phyloP scores from a whole-genome alignment of 2,113 vertebrate genomes.

The Oceanodroma tethys region DNA sequence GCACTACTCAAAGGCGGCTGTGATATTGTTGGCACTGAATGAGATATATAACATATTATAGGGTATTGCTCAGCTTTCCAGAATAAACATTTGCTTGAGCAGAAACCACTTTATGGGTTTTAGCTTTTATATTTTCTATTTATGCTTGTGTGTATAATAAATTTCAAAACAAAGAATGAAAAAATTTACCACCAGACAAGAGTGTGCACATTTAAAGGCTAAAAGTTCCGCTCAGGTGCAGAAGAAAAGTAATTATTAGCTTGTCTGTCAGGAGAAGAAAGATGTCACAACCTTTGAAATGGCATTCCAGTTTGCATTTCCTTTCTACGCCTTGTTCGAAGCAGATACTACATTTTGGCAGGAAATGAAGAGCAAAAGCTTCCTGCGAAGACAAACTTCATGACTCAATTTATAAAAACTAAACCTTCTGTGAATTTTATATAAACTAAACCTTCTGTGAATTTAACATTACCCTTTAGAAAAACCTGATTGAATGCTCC shows the following conservation, averaged over 20 bases:
- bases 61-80: neutral
- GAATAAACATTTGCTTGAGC: neutral
- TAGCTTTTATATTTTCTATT: neutral
- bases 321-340: rapidly evolving
- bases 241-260: neutral
- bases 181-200: neutral
- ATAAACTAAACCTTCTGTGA: neutral
- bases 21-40: neutral
- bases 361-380: neutral
- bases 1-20: neutral
- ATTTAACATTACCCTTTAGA: neutral
- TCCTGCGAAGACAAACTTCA: neutral
- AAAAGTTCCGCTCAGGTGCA: neutral
- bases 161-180: neutral
- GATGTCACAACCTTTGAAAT: neutral
- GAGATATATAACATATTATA: neutral
- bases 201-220: neutral
- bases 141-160: neutral
- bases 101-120: neutral
- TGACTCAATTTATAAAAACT: neutral
- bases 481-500: neutral
- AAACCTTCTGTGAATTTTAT: neutral
- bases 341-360: neutral
- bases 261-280: neutral
- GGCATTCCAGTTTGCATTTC: neutral